Evolutionary conservation across 2,113 vertebrate genomes (phyloP), one percentile per base, ranked within the genome.

Genomic region (Hydropotes inermis): DNA sequence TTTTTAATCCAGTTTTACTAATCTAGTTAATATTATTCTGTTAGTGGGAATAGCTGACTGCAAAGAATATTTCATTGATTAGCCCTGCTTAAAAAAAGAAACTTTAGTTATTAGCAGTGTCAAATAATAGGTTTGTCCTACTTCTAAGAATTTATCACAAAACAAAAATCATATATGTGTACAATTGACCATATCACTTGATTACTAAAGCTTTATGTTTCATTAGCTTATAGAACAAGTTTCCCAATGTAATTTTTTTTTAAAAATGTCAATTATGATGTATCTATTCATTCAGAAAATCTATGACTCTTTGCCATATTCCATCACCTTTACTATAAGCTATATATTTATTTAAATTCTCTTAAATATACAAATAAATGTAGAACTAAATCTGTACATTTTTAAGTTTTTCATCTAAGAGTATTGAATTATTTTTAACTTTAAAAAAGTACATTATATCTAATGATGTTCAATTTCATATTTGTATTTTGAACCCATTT

Each of bases 381-480:
- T 84, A 60, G 45, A 87, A 88, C 60, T 64, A 57, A 64, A 94
- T 54, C 6, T 33, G 8, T 81, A 55, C 2, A 58, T 23, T 81
- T 88, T 79, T 82, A 54, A 58, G n/a, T 23, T 88, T 92, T 91
- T 92, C 19, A 78, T 76, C 5, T 43, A 89, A 86, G 13, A 85
- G 52, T 76, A 54, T n/a, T 76, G 52, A 84, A 78, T 83, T 95
- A 45, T 52, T 89, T 96, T 87, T 97, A 92, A 95, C 45, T 74
- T 81, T 25, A 19, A 36, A 19, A 30, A 70, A 27, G 47, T 55
- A 74, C 0, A 8, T 61, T 81, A 85, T 16, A 70, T 50, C 16
- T 83, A n/a, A 61, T 50, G 7, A 28, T 83, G 8, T 43, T 11
- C 81, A 89, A 61, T 76, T 91, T 95, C 39, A 47, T 89, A 15